Percentiles rank a stretch among this genome's conserved stretches.
phyloP scores from a whole-genome alignment of 2,113 vertebrate genomes.

The Eonycteris spelaea region DNA sequence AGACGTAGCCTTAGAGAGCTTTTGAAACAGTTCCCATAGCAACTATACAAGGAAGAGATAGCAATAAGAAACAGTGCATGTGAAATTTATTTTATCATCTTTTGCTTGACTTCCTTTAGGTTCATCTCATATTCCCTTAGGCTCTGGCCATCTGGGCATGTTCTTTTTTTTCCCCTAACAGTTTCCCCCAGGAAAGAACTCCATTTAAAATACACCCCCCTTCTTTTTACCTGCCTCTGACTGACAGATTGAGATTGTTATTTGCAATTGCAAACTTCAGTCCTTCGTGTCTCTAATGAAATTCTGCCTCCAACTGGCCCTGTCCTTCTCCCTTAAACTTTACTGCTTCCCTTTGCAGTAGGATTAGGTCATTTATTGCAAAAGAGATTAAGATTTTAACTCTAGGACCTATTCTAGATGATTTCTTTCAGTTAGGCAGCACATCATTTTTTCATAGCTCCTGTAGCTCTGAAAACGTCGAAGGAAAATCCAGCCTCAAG shows the following conservation, averaged over 20 bases:
- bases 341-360: not conserved
- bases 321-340: slow-evolving; percentile 46
- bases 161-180: not conserved
- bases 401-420: slow-evolving; percentile 29
- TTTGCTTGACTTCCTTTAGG: slow-evolving; percentile 67
- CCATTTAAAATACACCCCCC: slow-evolving; percentile 47
- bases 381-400: slow-evolving; percentile 46
- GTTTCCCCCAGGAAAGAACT: slow-evolving; percentile 51
- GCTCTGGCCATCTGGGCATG: slow-evolving; percentile 58
- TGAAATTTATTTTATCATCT: slow-evolving; percentile 70
- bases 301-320: not conserved
- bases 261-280: not conserved
- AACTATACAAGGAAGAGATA: slow-evolving; percentile 62
- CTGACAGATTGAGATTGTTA: slow-evolving; percentile 60
- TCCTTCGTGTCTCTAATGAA: slow-evolving; percentile 32
- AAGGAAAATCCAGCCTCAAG: slow-evolving; percentile 28
- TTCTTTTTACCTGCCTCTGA: slow-evolving; percentile 54
- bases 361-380: slow-evolving; percentile 47
- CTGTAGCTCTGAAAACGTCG: not conserved
- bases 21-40: slow-evolving; percentile 72
- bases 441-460: not conserved
- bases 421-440: not conserved
- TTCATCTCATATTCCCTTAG: slow-evolving; percentile 52
- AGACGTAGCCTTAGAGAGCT: slow-evolving; percentile 53
- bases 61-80: slow-evolving; percentile 52